These are phyloP conservation scores for Drosophila melanosoma DNA, from an alignment of 2,888 invertebrate species.

Conservation along the genomic window DNA sequence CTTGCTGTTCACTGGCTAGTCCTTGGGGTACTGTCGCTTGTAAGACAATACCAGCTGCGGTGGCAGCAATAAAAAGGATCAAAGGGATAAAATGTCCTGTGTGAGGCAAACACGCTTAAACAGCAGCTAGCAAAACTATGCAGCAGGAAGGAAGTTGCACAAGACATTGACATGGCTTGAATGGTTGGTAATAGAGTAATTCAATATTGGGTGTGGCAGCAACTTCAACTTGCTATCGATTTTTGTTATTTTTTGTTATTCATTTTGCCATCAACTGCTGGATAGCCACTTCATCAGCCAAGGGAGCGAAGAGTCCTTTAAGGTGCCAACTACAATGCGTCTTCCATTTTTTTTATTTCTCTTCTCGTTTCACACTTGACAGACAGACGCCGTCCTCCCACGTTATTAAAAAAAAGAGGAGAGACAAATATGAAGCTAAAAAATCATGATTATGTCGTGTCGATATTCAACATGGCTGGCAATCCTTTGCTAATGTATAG, in stretches of 20 bases:
- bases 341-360: slow-evolving; percentile 16
- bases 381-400: slow-evolving; percentile 6
- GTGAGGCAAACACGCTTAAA: not conserved
- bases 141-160: slow-evolving; percentile 50
- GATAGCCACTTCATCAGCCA: slow-evolving; percentile 48
- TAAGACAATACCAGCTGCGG: slow-evolving; percentile 73
- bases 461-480: slow-evolving; percentile 54
- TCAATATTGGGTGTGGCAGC: slow-evolving; percentile 70
- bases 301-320: slow-evolving; percentile 13
- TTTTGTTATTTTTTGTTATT: slow-evolving; percentile 17
- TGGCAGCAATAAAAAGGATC: slow-evolving; percentile 70
- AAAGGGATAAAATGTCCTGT: slow-evolving; percentile 69
- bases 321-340: slow-evolving; percentile 36
- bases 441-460: slow-evolving; percentile 26
- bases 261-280: slow-evolving; percentile 12
- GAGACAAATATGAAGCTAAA: not conserved
- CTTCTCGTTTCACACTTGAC: slow-evolving; percentile 48
- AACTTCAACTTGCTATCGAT: slow-evolving; percentile 45
- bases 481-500: slow-evolving; percentile 61
- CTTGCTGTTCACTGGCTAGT: not conserved
- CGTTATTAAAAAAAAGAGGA: slow-evolving; percentile 13
- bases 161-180: slow-evolving; percentile 34
- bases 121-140: slow-evolving; percentile 35
- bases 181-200: slow-evolving; percentile 67
- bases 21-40: slow-evolving; percentile 22